A percentile compares a stretch with the other conserved stretches of the same genome.
Conservation (phyloP, 2,113 vertebrate species). For the Crotalus viridis region DNA sequence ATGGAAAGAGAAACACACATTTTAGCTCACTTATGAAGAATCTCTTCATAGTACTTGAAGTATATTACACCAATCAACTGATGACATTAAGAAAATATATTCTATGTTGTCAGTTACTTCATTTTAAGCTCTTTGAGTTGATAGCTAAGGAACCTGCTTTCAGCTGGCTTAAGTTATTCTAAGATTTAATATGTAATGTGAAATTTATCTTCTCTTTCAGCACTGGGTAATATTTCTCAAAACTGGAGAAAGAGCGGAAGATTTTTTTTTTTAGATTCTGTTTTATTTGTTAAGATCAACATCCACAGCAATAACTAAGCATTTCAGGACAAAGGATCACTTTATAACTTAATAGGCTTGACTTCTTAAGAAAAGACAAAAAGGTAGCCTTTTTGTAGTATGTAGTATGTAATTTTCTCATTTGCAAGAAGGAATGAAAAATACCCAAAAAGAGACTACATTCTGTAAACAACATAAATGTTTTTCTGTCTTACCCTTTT, state of each 20-base stretch:
- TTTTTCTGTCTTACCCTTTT: not conserved
- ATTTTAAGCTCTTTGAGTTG: not conserved
- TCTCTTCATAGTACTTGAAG: not conserved
- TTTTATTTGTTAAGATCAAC: constrained; percentile 12
- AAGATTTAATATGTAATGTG: not conserved
- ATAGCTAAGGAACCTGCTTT: not conserved
- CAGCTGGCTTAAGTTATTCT: not conserved
- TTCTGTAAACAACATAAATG: not conserved
- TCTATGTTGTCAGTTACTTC: not conserved
- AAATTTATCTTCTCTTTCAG: constrained; percentile 11
- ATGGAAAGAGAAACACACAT: not conserved
- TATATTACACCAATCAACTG: not conserved
- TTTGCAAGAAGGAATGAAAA: not conserved
- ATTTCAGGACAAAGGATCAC: not conserved
- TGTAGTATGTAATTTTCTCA: not conserved
- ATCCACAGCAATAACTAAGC: constrained; percentile 8
- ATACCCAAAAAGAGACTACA: not conserved
- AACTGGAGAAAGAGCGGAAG: not conserved
- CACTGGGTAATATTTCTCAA: not conserved
- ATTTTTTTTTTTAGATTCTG: not conserved
- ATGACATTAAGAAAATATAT: not conserved
- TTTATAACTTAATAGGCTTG: not conserved
- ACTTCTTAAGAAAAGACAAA: not conserved
- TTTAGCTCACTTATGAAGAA: not conserved
- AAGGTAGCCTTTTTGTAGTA: not conserved